Evolutionary conservation across 2,113 vertebrate genomes (phyloP).

Genomic region (Corvus hawaiiensis): DNA sequence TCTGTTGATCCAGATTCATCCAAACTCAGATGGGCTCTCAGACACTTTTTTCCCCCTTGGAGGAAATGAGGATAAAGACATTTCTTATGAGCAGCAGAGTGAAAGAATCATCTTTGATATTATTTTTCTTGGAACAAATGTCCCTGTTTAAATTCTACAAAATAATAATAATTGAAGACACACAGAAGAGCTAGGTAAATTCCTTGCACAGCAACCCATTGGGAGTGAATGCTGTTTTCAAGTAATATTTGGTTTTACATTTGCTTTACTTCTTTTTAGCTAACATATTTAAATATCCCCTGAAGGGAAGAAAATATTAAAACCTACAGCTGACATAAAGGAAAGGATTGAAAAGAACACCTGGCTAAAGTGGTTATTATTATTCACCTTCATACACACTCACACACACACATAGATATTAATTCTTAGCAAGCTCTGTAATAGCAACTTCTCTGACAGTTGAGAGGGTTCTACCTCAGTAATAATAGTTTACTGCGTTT

Average conservation of each 20-base stretch:
- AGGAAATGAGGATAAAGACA: not conserved
- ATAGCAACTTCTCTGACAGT: not conserved
- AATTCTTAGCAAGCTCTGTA: not conserved
- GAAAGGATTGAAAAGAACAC: conserved; percentile 27
- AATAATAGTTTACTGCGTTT: not conserved
- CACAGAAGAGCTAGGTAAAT: not conserved
- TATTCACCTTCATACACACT: conserved; percentile 6
- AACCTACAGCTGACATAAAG: conserved; percentile 26
- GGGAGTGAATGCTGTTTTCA: conserved; percentile 27
- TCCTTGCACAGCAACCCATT: not conserved
- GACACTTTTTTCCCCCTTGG: not conserved
- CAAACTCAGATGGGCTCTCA: not conserved
- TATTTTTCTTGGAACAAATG: not conserved
- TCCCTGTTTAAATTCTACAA: conserved; percentile 26
- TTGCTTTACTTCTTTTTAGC: conserved; percentile 32
- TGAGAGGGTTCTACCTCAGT: not conserved
- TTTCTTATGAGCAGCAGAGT: not conserved
- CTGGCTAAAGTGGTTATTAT: conserved; percentile 25
- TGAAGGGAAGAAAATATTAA: conserved; percentile 28
- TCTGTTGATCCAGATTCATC: not conserved
- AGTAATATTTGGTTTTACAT: conserved; percentile 50
- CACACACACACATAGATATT: not conserved
- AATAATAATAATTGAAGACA: conserved; percentile 38
- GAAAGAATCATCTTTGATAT: not conserved
- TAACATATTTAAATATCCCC: conserved; percentile 43